Evolutionary conservation across 1,140 invertebrate species (phyloP).

Genomic region (Samia ricini): DNA sequence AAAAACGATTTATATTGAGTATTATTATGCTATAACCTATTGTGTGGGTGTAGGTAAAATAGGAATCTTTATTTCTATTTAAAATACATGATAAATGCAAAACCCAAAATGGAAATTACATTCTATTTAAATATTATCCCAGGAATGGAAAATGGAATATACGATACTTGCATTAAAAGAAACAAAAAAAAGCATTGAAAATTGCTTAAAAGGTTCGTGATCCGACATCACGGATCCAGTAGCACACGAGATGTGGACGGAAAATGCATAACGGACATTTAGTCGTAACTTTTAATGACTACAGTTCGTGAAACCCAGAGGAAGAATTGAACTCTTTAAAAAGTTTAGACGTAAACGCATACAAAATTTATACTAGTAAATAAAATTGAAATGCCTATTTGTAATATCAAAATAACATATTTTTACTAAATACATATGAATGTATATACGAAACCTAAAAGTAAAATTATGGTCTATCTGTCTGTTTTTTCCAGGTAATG

Average conservation of each 20-base stretch:
- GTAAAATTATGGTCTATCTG: too few relatives aligned
- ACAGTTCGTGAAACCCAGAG: background rate
- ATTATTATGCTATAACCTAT: too few relatives aligned
- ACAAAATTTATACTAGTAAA: background rate
- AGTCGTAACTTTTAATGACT: background rate
- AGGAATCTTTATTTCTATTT: too few relatives aligned
- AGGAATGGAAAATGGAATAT: background rate
- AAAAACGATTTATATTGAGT: too few relatives aligned
- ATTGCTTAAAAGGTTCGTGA: conserved; percentile 1
- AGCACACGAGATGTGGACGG: background rate
- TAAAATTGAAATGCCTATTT: background rate
- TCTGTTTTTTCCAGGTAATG: too few relatives aligned
- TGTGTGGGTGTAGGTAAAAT: too few relatives aligned
- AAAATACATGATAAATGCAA: background rate
- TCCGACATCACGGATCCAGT: background rate
- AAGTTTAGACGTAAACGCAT: background rate
- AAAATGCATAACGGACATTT: background rate
- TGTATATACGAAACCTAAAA: too few relatives aligned
- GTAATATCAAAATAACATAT: too few relatives aligned
- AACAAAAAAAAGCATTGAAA: conserved; percentile 6
- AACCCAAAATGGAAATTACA: background rate
- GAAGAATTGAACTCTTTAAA: background rate
- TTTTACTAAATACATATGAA: too few relatives aligned
- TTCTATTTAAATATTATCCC: conserved; percentile 1
- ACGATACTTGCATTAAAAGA: background rate